Base-by-base conservation (phyloP, 2,797 vertebrate genomes). In the Brachyalestes nurse region DNA sequence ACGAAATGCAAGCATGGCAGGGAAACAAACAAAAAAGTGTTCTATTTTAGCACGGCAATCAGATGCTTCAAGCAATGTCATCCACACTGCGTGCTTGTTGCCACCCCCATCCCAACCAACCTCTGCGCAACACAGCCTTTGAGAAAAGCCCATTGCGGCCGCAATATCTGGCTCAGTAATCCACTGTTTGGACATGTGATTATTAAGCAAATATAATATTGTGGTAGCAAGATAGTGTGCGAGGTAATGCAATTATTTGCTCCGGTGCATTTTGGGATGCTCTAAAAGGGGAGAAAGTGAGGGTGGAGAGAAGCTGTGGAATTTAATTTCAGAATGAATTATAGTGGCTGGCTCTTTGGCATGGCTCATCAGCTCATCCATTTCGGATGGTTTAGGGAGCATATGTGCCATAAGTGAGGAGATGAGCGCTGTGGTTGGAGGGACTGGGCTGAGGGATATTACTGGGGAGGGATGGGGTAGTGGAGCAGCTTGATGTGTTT, bases 1-100 rank as follows among this genome's bases (percentile, higher is more conserved):
- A 65, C 77, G 60, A 78, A 82, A 55, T 73, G 66, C 85, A 64
- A 25, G 61, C 19, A 55, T 67, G 73, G 79, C 69, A 79, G 82
- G 49, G 72, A 61, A 84, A 34, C 79, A 84, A 87, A 65, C 42
- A 79, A 90, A 53, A 82, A 60, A 53, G 38, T 25, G 82, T 80
- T 90, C 84, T 92, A 88, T 92, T 91, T 91, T 87, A 80, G 89
- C 88, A 84, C 87, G 77, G 85, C 85, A 84, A 86, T 87, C 85
- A 89, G 91, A 78, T 85, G 90, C 91, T 88, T 75, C 55, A 80
- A 91, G 90, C 90, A 88, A 90, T 90, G 91, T 90, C 89, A 88
- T 85, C 72, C 82, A 75, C 76, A 82, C 86, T 86, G 80, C 87
- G 87, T 90, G 88, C 88, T 89, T 90, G 83, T 85, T 51, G 81